Conservation (phyloP, 1,140 invertebrate genomes). For the Penaeus chinensis region DNA sequence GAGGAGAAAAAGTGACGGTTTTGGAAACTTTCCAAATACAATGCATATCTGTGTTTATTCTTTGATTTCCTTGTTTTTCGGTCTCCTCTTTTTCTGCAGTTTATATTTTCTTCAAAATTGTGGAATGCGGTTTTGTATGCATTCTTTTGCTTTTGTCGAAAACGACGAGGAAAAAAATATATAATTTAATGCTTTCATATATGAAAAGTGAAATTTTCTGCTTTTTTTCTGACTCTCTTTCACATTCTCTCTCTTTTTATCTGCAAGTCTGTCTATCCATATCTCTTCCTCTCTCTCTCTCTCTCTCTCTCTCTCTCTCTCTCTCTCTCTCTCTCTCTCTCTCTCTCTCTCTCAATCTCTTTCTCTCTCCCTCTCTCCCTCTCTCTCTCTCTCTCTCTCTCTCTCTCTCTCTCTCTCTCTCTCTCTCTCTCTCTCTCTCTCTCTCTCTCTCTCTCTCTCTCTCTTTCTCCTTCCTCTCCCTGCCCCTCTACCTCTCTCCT, state of each 20-base stretch:
- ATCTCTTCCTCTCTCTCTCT: not conserved
- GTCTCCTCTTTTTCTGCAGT: too few species aligned
- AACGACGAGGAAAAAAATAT: too few species aligned
- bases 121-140: too few species aligned
- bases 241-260: slow-evolving; percentile 1
- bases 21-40: too few species aligned
- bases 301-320: not conserved
- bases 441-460: not conserved
- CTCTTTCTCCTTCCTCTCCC: not conserved
- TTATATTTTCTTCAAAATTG: too few species aligned
- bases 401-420: not conserved
- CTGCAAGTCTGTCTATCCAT: not conserved
- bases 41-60: too few species aligned
- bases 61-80: too few species aligned
- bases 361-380: not conserved
- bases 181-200: too few species aligned
- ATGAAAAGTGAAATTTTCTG: too few species aligned
- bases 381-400: not conserved
- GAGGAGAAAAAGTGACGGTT: too few species aligned
- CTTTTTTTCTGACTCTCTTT: not conserved
- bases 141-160: too few species aligned
- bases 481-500: not conserved
- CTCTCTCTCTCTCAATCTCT: not conserved
- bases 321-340: not conserved
- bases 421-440: not conserved